Evolutionary conservation across 2,888 invertebrate species (phyloP).

Genomic region (Drosophila atroscutellata): DNA sequence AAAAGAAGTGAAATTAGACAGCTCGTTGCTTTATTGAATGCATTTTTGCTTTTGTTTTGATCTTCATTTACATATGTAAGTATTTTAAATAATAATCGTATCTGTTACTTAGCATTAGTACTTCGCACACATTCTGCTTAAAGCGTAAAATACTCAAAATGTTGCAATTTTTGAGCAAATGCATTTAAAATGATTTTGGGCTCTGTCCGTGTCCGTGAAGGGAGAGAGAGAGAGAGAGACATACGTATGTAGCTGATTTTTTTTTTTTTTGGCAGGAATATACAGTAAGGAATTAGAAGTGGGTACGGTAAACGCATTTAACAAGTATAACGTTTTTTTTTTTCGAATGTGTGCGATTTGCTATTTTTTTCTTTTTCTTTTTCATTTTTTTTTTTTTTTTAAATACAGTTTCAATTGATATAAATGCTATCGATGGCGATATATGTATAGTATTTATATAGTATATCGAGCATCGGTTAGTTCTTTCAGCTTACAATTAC

Average conservation of each 20-base stretch:
- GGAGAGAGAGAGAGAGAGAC: not conserved
- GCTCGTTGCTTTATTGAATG: constrained; percentile 56
- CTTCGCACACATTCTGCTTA: constrained; percentile 15
- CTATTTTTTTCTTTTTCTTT: not conserved
- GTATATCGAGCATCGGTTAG: constrained; percentile 40
- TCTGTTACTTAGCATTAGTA: constrained; percentile 20
- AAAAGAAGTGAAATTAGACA: constrained; percentile 15
- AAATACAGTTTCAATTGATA: constrained; percentile 49
- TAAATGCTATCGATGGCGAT: constrained; percentile 53
- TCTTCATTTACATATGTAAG: constrained; percentile 43
- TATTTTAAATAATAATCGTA: constrained; percentile 50
- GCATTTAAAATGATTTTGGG: not conserved
- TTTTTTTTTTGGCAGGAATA: not conserved
- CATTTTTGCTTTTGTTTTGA: constrained; percentile 43
- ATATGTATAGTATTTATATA: constrained; percentile 6
- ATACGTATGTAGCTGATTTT: not conserved
- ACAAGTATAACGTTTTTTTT: not conserved
- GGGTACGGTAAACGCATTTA: not conserved
- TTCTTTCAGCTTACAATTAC: constrained; percentile 46
- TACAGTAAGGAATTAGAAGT: not conserved
- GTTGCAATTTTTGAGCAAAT: not conserved
- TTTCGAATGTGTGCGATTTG: constrained; percentile 4
- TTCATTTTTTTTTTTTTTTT: constrained; percentile 21
- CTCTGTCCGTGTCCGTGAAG: not conserved
- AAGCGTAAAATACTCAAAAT: not conserved